Percentiles rank a stretch among this genome's conserved stretches.
Conservation (phyloP, 2,113 vertebrate genomes). For the Mirounga angustirostris region DNA sequence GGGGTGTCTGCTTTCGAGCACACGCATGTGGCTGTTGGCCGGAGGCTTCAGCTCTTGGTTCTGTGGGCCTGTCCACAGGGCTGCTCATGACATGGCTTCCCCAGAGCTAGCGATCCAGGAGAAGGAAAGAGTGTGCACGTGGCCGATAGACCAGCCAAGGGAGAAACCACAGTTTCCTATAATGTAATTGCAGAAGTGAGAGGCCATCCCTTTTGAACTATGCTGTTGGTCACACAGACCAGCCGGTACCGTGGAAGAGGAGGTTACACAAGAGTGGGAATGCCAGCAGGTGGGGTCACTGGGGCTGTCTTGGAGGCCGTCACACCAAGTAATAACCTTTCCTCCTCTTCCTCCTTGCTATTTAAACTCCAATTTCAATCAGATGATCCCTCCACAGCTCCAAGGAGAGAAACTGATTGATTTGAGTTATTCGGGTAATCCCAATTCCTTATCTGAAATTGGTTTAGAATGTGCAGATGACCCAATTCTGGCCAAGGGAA, state of each 20-base stretch:
- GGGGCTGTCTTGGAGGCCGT: neutral
- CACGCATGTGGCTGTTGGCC: neutral
- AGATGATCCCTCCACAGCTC: neutral
- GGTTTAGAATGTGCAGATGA: neutral
- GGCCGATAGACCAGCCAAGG: neutral
- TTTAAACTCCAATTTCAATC: neutral
- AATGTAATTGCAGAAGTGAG: neutral
- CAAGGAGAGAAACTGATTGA: neutral
- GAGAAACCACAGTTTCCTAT: neutral
- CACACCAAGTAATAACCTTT: neutral
- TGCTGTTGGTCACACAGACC: neutral
- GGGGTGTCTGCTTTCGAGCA: neutral
- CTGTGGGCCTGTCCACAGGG: neutral
- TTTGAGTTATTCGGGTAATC: neutral
- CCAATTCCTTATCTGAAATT: neutral
- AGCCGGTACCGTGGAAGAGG: fast-evolving
- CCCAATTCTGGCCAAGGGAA: neutral
- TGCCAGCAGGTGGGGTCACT: too few relatives aligned
- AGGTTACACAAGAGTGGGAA: fast-evolving
- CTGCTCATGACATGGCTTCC: neutral
- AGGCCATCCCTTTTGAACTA: fast-evolving
- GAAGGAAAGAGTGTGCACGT: neutral
- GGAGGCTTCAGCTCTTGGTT: neutral
- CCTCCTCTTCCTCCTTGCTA: neutral
- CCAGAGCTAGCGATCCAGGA: neutral